Evolutionary conservation across 2,113 vertebrate genomes (phyloP), one percentile per base, ranked within the genome.

Genomic region (Epinephelus cyanopodus): DNA sequence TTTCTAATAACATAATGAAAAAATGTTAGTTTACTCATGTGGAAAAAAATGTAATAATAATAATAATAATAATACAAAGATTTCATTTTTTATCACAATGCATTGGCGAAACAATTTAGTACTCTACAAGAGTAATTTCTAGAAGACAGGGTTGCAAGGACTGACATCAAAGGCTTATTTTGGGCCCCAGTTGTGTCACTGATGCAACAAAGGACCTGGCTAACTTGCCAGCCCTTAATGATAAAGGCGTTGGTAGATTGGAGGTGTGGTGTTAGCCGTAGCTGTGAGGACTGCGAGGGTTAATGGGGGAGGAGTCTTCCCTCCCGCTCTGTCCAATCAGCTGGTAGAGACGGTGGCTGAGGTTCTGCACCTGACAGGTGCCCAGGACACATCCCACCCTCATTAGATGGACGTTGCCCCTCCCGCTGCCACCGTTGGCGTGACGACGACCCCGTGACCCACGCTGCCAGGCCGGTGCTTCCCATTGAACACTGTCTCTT

Each of bases 321-420:
- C 93, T 95, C 13, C 96, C 95, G 0, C 88, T 89, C 25, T 95
- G 96, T 29, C 95, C 95, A 72, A 96, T 88, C 25, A 98, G 95
- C 89, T 97, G 97, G 95, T 97, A 97, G 5, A 98, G 96, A 39
- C 97, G 96, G 73, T 98, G 96, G 79, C 96, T 96, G 61, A 98
- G 97, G 90, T 97, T 97, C 87, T 98, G 97, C 67, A 97, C 96
- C 79, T 97, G 98, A 91, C 98, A 98, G 23, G 98, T 99, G 39
- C 97, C 97, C 45, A 99, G 93, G 23, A 95, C 91, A 15, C 97
- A 99, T 79, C 96, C 96, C 25, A 96, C 96, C 21, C 97, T 94
- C 95, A 97, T 94, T 81, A 96, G 90, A 47, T 95, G 96, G 19
- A 74, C 70, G 0, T 87, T 87, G 69, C 74, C 61, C 37, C 87